phyloP scores from a whole-genome alignment of 2,113 vertebrate species.

The Perca fluviatilis region DNA sequence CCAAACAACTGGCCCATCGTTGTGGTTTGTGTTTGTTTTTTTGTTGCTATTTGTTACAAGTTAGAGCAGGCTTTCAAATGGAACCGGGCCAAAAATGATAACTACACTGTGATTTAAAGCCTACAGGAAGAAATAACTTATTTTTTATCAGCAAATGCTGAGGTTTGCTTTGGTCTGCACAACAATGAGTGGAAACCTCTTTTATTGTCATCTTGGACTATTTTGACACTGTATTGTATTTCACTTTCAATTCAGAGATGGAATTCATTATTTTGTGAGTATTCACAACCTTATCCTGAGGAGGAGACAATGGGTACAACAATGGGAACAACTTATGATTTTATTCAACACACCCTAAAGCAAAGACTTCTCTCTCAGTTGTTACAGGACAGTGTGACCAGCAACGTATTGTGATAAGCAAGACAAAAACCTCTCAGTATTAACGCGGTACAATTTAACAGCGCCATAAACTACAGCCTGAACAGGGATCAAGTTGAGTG shows the following conservation, averaged over 20 bases:
- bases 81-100: not conserved
- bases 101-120: constrained; percentile 18
- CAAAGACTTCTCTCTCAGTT: constrained; percentile 27
- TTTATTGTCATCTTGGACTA: constrained; percentile 3
- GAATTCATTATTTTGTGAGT: constrained; percentile 19
- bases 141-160: constrained; percentile 4
- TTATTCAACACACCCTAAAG: constrained; percentile 43
- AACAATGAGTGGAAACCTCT: constrained; percentile 6
- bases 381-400: constrained; percentile 16
- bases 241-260: constrained; percentile 7
- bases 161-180: constrained; percentile 11
- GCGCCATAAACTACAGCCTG: not conserved
- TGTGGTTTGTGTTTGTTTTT: not conserved
- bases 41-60: constrained; percentile 10
- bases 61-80: constrained; percentile 13
- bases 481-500: not conserved
- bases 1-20: not conserved
- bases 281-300: not conserved
- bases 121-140: not conserved
- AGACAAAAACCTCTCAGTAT: not conserved
- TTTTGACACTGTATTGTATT: constrained; percentile 4
- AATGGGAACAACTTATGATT: not conserved
- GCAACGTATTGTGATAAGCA: not conserved
- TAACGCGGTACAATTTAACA: not conserved
- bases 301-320: constrained; percentile 18